Percentiles rank a stretch among this genome's conserved stretches.
phyloP scores from a whole-genome alignment of 1,140 invertebrate genomes.

The Popillia japonica region DNA sequence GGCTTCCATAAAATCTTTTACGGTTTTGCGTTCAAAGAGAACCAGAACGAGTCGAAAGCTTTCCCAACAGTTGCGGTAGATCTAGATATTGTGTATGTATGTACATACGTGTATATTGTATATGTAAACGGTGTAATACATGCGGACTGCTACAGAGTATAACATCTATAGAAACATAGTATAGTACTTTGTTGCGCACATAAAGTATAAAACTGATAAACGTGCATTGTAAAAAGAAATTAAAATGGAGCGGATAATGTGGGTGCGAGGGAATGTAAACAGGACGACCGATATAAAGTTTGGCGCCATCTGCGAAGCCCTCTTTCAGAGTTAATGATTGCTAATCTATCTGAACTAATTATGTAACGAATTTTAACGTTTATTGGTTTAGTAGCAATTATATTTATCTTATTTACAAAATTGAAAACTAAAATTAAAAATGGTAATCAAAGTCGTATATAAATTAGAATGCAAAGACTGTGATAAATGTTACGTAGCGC shows the following conservation, averaged over 20 bases:
- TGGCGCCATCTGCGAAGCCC: conserved; percentile 2
- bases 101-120: not conserved
- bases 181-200: not conserved
- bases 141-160: not conserved
- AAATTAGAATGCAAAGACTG: too few species aligned
- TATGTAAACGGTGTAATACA: not conserved
- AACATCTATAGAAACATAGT: not conserved
- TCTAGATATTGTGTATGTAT: not conserved
- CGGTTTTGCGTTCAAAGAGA: conserved; percentile 2
- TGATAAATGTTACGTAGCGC: too few species aligned
- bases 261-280: not conserved
- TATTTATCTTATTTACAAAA: too few species aligned
- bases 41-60: not conserved
- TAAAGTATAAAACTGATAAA: conserved; percentile 5
- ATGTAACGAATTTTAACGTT: not conserved
- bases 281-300: not conserved
- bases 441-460: too few species aligned
- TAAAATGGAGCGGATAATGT: conserved; percentile 10
- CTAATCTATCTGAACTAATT: not conserved
- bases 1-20: conserved; percentile 12
- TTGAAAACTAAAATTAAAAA: too few species aligned
- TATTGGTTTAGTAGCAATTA: too few species aligned
- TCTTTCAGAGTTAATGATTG: not conserved
- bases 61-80: not conserved
- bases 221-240: conserved; percentile 9